Conservation (phyloP, 2,797 vertebrate species). For the Manis pentadactyla region DNA sequence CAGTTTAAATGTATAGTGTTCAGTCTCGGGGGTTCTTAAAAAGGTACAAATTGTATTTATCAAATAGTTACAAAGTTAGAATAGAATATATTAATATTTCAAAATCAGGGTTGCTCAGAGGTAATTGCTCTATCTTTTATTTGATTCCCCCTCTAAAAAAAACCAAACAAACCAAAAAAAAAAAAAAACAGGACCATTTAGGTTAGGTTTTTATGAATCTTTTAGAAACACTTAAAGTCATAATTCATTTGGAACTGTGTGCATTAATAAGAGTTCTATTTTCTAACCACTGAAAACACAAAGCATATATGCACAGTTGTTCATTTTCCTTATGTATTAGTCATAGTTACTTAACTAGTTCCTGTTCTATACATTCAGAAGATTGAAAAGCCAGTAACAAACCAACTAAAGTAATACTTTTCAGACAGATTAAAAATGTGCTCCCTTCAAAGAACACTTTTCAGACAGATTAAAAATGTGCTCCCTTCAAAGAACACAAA, state of each 20-base stretch:
- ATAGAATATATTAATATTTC: conserved; percentile 52
- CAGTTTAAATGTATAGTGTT: not conserved
- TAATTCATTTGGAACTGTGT: conserved; percentile 56
- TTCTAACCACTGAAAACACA: conserved; percentile 30
- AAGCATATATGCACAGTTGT: not conserved
- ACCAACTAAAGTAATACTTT: conserved; percentile 57
- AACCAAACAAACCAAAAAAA: not conserved
- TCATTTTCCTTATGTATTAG: conserved; percentile 53
- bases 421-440: conserved; percentile 59
- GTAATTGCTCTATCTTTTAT: conserved; percentile 2
- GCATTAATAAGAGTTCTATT: not conserved
- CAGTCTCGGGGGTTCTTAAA: conserved; percentile 2
- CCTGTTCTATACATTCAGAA: conserved; percentile 56
- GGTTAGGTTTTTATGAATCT: conserved; percentile 18
- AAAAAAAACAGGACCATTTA: not conserved
- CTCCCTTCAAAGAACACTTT: conserved; percentile 70
- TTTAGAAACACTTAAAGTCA: conserved; percentile 39
- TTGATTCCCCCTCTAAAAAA: not conserved
- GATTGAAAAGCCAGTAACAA: conserved; percentile 78
- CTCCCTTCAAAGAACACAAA: conserved; percentile 69
- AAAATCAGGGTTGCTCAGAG: conserved; percentile 27
- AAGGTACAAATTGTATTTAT: conserved; percentile 45
- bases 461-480: conserved; percentile 59
- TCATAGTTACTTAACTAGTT: conserved; percentile 80
- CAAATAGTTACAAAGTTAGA: conserved; percentile 58